Evolutionary conservation across 64 coral and sea anemone species (phyloP).

Genomic region (Montipora capricornis): DNA sequence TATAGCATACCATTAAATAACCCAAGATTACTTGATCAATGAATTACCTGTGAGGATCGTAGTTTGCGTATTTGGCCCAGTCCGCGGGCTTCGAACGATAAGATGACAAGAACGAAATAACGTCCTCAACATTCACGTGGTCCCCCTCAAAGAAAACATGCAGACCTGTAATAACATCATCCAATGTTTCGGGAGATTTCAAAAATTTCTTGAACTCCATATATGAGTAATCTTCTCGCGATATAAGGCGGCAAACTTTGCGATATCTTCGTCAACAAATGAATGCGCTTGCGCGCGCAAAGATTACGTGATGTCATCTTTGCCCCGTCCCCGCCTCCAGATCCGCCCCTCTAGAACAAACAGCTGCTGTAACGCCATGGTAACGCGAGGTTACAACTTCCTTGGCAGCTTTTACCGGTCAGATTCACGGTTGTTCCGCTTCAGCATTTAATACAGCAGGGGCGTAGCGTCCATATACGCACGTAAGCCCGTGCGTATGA

Average conservation of each 20-base stretch:
- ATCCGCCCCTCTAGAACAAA: neutral
- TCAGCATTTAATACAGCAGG: too few species aligned
- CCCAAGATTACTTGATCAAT: neutral
- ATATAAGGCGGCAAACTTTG: too few species aligned
- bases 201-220: conserved; percentile 65
- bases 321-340: neutral
- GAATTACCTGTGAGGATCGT: conserved; percentile 83
- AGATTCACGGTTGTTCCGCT: too few species aligned
- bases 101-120: conserved; percentile 79
- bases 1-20: neutral
- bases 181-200: conserved; percentile 64
- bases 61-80: conserved; percentile 91
- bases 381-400: neutral
- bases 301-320: neutral
- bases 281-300: neutral
- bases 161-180: conserved; percentile 75
- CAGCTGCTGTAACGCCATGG: neutral
- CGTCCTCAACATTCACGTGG: conserved; percentile 85
- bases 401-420: too few species aligned
- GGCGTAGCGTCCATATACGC: too few species aligned
- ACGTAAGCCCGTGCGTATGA: too few species aligned
- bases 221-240: neutral
- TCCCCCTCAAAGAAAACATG: conserved; percentile 85
- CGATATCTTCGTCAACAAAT: neutral
- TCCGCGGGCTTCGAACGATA: conserved; percentile 82